Evolutionary conservation across 2,888 invertebrate species (phyloP).

Genomic region (Hedychridium roseum): DNA sequence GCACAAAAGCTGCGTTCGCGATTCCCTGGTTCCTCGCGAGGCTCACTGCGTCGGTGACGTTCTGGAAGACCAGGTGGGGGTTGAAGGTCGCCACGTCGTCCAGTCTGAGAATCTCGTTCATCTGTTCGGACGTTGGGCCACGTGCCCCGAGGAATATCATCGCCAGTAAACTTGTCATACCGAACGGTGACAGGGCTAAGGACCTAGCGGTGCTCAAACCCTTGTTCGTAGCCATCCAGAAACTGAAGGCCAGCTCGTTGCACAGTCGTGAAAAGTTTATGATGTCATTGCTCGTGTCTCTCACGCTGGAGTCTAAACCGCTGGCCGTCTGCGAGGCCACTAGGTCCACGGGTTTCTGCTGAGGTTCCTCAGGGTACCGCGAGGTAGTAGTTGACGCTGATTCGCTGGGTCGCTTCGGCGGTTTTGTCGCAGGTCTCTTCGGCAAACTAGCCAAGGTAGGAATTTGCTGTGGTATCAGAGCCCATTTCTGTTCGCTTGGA

Average conservation of each 20-base stretch:
- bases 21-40: constrained; percentile 75
- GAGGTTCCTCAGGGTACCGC: constrained; percentile 22
- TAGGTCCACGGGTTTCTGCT: constrained; percentile 66
- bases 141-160: constrained; percentile 90
- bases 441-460: neutral
- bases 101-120: constrained; percentile 84
- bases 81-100: constrained; percentile 92
- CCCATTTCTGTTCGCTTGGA: constrained; percentile 38
- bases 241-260: constrained; percentile 85
- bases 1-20: constrained; percentile 80
- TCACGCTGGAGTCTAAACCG: constrained; percentile 80
- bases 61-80: constrained; percentile 86
- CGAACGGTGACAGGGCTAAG: constrained; percentile 84
- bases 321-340: constrained; percentile 66
- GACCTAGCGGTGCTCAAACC: constrained; percentile 80
- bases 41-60: constrained; percentile 83
- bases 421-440: constrained; percentile 3
- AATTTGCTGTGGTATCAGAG: constrained; percentile 35
- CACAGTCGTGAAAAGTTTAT: constrained; percentile 81
- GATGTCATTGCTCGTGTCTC: constrained; percentile 76
- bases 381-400: neutral
- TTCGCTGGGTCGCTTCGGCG: constrained; percentile 22
- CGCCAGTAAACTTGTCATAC: constrained; percentile 84
- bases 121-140: constrained; percentile 87
- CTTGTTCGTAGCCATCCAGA: constrained; percentile 76